Conservation (phyloP, 2,888 invertebrate species). For the Carterocephalus palaemon region DNA sequence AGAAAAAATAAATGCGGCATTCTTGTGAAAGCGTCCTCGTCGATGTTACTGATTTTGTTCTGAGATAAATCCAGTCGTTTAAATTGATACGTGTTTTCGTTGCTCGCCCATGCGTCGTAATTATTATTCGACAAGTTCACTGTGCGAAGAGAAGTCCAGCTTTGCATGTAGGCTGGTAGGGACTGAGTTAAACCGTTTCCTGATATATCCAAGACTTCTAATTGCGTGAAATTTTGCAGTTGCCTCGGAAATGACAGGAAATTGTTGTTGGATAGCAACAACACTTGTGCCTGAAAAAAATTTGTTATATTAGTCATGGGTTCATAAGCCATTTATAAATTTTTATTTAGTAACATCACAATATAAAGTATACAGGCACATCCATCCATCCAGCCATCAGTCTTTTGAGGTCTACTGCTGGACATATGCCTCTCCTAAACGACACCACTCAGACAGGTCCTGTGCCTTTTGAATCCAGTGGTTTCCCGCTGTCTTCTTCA, state of each 20-base stretch:
- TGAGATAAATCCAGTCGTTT: constrained; percentile 81
- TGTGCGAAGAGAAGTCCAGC: constrained; percentile 70
- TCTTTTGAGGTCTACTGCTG: no score
- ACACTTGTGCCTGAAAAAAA: constrained; percentile 78
- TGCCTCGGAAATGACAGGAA: constrained; percentile 77
- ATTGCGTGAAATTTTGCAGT: constrained; percentile 66
- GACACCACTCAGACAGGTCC: no score
- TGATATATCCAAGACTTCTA: constrained; percentile 70
- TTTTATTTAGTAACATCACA: no score
- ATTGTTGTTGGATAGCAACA: constrained; percentile 82
- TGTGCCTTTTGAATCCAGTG: no score
- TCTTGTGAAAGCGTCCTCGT: constrained; percentile 78
- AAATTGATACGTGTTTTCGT: constrained; percentile 54
- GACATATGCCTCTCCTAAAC: no score
- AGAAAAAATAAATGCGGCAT: constrained; percentile 76
- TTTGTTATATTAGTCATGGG: no score
- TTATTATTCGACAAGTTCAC: constrained; percentile 81
- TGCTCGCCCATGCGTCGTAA: constrained; percentile 56
- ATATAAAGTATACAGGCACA: no score
- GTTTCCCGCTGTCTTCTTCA: no score
- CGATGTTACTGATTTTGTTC: constrained; percentile 81
- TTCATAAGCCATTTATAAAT: no score
- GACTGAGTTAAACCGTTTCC: constrained; percentile 74
- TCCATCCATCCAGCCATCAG: no score
- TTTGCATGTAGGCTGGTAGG: constrained; percentile 61